A percentile compares a stretch with the other conserved stretches of the same genome.
phyloP scores from a whole-genome alignment of 2,888 invertebrate species.

The Tiliacea citrago region DNA sequence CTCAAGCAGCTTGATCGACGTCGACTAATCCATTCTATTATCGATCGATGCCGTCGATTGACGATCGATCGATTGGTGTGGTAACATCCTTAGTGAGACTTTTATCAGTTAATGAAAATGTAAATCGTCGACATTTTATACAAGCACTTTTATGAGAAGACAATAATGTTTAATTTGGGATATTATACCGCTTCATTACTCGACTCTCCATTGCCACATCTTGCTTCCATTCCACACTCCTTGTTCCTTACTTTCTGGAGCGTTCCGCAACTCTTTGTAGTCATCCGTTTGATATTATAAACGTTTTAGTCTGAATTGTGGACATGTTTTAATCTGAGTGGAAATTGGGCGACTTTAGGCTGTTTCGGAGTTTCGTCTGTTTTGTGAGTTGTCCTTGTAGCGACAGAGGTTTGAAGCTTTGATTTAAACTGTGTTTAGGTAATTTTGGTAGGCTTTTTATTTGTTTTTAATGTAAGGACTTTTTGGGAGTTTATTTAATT shows the following conservation, averaged over 20 bases:
- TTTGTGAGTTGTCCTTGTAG: slow-evolving; percentile 26
- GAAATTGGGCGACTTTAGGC: slow-evolving; percentile 49
- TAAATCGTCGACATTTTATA: too few species aligned
- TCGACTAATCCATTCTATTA: too few species aligned
- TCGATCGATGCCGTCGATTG: too few species aligned
- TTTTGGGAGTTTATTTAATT: not conserved
- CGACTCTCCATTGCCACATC: slow-evolving; percentile 18
- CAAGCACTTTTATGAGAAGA: too few species aligned
- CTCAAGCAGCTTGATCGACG: too few species aligned
- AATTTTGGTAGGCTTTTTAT: slow-evolving; percentile 18
- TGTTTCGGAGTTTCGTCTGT: slow-evolving; percentile 37
- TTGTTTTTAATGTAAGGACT: slow-evolving; percentile 12
- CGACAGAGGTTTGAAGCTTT: slow-evolving; percentile 17
- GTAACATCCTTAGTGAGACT: too few species aligned
- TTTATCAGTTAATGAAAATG: too few species aligned
- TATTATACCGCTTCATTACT: too few species aligned
- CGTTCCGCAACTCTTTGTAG: slow-evolving; percentile 74
- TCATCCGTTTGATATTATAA: slow-evolving; percentile 78
- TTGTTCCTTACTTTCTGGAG: slow-evolving; percentile 50
- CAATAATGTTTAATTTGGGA: too few species aligned
- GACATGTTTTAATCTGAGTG: slow-evolving; percentile 58
- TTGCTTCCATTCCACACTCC: not conserved
- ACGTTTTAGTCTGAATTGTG: slow-evolving; percentile 65
- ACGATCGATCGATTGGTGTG: too few species aligned
- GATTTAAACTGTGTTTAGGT: slow-evolving; percentile 42